Evolutionary conservation across 2,113 vertebrate species (phyloP), one percentile per base, ranked within the genome.

Genomic region (Ciconia maguari): DNA sequence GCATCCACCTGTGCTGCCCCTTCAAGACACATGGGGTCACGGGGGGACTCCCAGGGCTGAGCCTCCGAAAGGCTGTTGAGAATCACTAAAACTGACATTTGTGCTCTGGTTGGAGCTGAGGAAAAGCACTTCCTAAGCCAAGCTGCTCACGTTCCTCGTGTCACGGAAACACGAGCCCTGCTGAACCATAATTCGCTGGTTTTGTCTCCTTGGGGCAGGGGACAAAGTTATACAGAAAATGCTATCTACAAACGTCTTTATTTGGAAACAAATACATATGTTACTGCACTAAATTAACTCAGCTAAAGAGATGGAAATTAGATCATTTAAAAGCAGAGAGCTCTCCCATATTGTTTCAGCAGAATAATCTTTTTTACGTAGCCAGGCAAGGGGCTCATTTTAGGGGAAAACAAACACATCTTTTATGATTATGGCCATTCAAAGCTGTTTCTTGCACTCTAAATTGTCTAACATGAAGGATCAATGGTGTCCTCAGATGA

Each of bases 251-350:
- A 81, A 85, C 2, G 3, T 69, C 55, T 91, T 80, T 91, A 24
- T 91, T 75, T 96, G 87, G 90, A 92, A 96, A 95, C 85, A 95
- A 93, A 96, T 96, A 83, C 49, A 25, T 87, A 48, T 75, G 89
- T 69, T 89, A 54, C 69, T 61, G 30, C 85, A 75, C 61, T 88
- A 93, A 96, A 97, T 94, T 90, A 69, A 83, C 75, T 93, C 36
- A 11, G 95, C 80, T 93, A 94, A 95, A 70, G 83, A 96, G 90
- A 94, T 96, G 91, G 93, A 96, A 97, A 96, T 97, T 9, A 95
- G 91, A 95, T 83, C 42, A 81, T 94, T 97, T 94, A 94, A 85
- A 96, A 94, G 83, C 89, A 94, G 49, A 90, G 46, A 90, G 75
- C 81, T 94, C 84, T 96, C 86, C 54, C 16, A 0, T 49, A 86